Conservation (phyloP, 2,888 invertebrate species). For the Harpalus rufipes region DNA sequence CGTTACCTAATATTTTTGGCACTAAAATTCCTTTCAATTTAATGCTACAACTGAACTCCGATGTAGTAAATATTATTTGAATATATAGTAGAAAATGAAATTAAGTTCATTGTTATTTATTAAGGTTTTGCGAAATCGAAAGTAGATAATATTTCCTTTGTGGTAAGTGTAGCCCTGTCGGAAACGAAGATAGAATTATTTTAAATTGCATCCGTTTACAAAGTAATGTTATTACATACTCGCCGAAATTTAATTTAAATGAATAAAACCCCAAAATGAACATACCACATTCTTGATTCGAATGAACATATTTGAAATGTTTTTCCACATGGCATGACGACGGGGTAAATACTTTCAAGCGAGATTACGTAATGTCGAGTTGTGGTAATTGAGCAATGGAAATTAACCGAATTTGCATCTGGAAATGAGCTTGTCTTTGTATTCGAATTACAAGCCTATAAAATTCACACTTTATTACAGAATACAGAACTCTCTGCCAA, state of each 20-base stretch:
- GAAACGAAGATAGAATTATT: slow-evolving; percentile 41
- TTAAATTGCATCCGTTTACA: slow-evolving; percentile 59
- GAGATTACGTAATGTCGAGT: slow-evolving; percentile 11
- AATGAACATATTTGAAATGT: slow-evolving; percentile 25
- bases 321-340: slow-evolving; percentile 1
- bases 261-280: slow-evolving; percentile 50
- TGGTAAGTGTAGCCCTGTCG: background rate
- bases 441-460: slow-evolving; percentile 35
- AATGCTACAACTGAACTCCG: too few relatives aligned
- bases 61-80: too few relatives aligned
- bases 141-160: background rate
- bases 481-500: background rate
- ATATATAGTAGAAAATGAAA: too few relatives aligned
- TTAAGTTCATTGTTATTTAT: too few relatives aligned
- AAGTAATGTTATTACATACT: slow-evolving; percentile 60
- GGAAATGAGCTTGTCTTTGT: slow-evolving; percentile 46
- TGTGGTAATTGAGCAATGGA: slow-evolving; percentile 29
- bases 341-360: slow-evolving; percentile 5
- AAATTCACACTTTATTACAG: slow-evolving; percentile 21
- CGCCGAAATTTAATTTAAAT: slow-evolving; percentile 54
- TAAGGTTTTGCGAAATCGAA: too few relatives aligned
- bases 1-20: too few relatives aligned
- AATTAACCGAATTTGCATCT: slow-evolving; percentile 42
- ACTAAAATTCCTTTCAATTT: too few relatives aligned
- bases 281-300: slow-evolving; percentile 16